Base-by-base conservation (phyloP, 2,888 invertebrate species). In the Caenorhabditis afra region DNA sequence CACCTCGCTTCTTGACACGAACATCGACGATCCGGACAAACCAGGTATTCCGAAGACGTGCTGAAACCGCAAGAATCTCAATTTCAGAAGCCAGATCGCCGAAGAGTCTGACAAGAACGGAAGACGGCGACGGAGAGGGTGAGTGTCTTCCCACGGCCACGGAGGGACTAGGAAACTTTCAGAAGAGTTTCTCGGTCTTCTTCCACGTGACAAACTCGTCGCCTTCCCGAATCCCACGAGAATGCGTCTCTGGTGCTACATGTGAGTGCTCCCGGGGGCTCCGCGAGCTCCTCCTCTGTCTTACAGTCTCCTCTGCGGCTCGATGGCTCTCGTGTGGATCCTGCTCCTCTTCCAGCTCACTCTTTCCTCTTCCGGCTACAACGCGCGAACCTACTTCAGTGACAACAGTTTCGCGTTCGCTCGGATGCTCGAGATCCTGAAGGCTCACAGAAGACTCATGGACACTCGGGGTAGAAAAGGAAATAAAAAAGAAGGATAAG, bases 351-450 rank as follows among this genome's bases (percentile, higher is more conserved):
- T 58, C 29, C 57, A 73, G 52, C 12, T 58, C 50, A 65, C 64
- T 5, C 50, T 64, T 23, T 58, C 57, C 23, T 22, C 73, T 10
- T 64, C 45, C 11, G 73, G 73, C 29, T 35, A 58, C 35, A 73
- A 64, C 16, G 50, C 58, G 5, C 64, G 64, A 3, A 22, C 41
- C 8, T 7, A 57, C 12, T 58, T 73, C 50, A 73, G 58, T 44
- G 23, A 52, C 14, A 64, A 73, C 18, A 64, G 50, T 16, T 73
- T 58, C 14, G 57, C 64, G 12, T 73, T 64, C 37, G 29, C 57
- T n/a, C 50, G 73, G 44, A 64, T 73, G 64, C 50, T 58, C 37
- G 73, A 73, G 22, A 41, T 73, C 22, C 41, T 73, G 20, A 58
- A n/a, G 14, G 53, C 73, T 2, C 73, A 73, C 10, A 37, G 50